Base-by-base conservation (phyloP, 1,140 invertebrate genomes). In the Euwallacea similis region DNA sequence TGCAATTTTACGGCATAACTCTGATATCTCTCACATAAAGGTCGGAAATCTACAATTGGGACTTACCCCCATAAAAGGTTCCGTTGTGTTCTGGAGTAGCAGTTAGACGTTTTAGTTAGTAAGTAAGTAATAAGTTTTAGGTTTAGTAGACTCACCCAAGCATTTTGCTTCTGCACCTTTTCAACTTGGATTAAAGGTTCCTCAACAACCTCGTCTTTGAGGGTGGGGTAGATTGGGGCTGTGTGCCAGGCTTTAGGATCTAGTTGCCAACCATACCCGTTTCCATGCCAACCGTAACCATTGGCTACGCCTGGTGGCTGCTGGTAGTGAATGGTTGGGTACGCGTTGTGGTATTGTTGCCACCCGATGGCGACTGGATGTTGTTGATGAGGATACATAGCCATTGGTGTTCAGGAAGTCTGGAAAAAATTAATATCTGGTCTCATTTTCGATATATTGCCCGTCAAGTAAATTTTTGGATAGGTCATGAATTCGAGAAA, bases 211-310 rank as follows among this genome's bases (percentile, higher is more conserved):
- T 74, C 59, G 15, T 73, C 72, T 53, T 69, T 47, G 2, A 76
- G 42, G 3, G 61, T 56, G 0, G 73, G 76, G 64, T 77, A 76
- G 15, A 77, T 41, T 3, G 72, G 50, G 0, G 76, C 55, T 7
- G 75, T 77, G 9, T 76, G 73, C 76, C 77, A 79, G 11, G 75
- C 50, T n/a, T 73, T 75, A 7, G 78, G 79, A 70, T 80, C 78
- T 7, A 78, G 58, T 70, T 81, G 80, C 79, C 79, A 81, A 46
- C 80, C 80, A 66, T 79, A 81, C 4, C 80, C 80, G 68, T 80
- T 80, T 44, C 80, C 80, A 70, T 76, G 74, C 80, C 80, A 81
- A 16, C 80, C 80, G 60, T 81, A 81, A 46, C 80, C 80, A 62
- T 81, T 81, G 33, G 73, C 61, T 43, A 79, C 79, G 58, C 77